Percentiles rank a stretch among this genome's conserved stretches.
These are phyloP conservation scores for Diplolepis rosae DNA, from an alignment of 2,888 invertebrate species.

Conservation along the genomic window DNA sequence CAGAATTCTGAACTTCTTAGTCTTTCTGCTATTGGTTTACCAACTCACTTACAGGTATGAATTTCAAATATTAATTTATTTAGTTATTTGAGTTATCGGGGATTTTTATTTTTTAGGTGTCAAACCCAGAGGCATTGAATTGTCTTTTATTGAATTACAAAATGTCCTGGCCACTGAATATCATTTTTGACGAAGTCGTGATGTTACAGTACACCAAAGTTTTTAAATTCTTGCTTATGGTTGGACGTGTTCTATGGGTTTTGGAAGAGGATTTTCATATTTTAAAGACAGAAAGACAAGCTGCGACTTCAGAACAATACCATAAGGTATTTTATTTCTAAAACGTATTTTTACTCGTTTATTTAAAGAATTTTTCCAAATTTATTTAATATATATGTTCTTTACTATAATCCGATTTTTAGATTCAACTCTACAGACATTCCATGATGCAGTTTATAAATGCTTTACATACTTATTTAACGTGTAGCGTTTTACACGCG, in stretches of 20 bases:
- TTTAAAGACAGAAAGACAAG: slow-evolving; percentile 78
- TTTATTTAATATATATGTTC: too few species aligned
- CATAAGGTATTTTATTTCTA: slow-evolving; percentile 71
- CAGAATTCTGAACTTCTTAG: slow-evolving; percentile 66
- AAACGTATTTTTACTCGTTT: not conserved
- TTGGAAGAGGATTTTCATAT: slow-evolving; percentile 82
- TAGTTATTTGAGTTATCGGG: not conserved
- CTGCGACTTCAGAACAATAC: slow-evolving; percentile 78
- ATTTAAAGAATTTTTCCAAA: too few species aligned
- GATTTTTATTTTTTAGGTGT: slow-evolving; percentile 55
- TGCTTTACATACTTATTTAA: slow-evolving; percentile 85
- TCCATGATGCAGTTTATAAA: slow-evolving; percentile 85
- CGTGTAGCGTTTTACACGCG: slow-evolving; percentile 83
- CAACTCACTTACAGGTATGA: slow-evolving; percentile 71
- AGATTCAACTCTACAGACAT: slow-evolving; percentile 82
- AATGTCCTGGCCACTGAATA: slow-evolving; percentile 86
- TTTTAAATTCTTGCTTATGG: slow-evolving; percentile 84
- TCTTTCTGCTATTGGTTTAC: slow-evolving; percentile 63
- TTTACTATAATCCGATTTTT: slow-evolving; percentile 34
- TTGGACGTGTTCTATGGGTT: slow-evolving; percentile 85
- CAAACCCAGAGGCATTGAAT: slow-evolving; percentile 79
- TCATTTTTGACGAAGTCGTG: slow-evolving; percentile 83
- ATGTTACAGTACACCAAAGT: slow-evolving; percentile 83
- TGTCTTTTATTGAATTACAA: slow-evolving; percentile 82
- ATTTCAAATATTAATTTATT: not conserved